Conservation (phyloP, 2,888 invertebrate genomes). For the Nomada ferruginata region DNA sequence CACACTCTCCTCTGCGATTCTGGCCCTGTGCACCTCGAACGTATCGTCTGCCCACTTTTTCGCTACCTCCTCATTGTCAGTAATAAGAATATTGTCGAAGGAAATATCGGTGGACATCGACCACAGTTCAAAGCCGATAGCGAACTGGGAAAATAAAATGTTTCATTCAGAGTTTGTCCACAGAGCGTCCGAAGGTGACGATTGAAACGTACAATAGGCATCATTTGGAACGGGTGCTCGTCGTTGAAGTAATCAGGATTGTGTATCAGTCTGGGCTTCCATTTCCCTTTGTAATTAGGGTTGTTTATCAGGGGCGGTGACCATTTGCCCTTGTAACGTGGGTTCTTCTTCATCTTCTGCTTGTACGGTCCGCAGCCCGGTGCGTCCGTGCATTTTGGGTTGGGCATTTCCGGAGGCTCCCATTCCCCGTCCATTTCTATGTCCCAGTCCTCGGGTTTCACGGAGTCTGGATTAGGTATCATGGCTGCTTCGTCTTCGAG, state of each 20-base stretch:
- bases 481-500: slow-evolving; percentile 95
- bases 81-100: slow-evolving; percentile 97
- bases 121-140: slow-evolving; percentile 98
- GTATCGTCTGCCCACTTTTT: slow-evolving; percentile 93
- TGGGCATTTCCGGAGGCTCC: slow-evolving; percentile 97
- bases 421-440: slow-evolving; percentile 99
- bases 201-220: slow-evolving; percentile 91
- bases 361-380: slow-evolving; percentile 97
- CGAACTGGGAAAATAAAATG: slow-evolving; percentile 86
- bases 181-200: background rate
- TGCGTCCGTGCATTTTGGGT: slow-evolving; percentile 91
- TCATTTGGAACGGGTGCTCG: slow-evolving; percentile 94
- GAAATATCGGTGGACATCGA: slow-evolving; percentile 97
- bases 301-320: slow-evolving; percentile 94
- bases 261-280: slow-evolving; percentile 93
- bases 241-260: slow-evolving; percentile 98
- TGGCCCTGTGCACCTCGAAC: slow-evolving; percentile 93
- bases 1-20: slow-evolving; percentile 92
- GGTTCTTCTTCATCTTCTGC: slow-evolving; percentile 93
- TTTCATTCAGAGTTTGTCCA: background rate
- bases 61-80: slow-evolving; percentile 92
- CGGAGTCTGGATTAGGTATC: slow-evolving; percentile 93
- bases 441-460: slow-evolving; percentile 98
- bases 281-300: slow-evolving; percentile 97
- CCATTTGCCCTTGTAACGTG: slow-evolving; percentile 97